Evolutionary conservation across 2,113 vertebrate genomes (phyloP).

Genomic region (Orcinus orca): DNA sequence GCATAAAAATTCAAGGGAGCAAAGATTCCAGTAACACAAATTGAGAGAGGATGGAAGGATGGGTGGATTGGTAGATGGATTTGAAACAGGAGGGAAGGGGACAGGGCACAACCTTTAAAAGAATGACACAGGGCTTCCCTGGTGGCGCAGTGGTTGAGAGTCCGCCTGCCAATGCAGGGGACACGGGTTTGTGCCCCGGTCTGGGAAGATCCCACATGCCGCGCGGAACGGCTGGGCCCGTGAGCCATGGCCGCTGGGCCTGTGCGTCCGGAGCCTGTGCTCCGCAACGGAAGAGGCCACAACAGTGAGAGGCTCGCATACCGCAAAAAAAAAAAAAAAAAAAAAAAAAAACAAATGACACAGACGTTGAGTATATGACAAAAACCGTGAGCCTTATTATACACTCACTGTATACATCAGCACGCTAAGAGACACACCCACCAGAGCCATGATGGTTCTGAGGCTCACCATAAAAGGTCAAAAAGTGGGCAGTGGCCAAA

Average conservation of each 20-base stretch:
- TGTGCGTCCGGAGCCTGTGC: too few species aligned
- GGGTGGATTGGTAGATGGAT: background rate
- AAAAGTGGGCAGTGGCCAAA: background rate
- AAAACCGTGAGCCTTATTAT: background rate
- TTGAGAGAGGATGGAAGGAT: background rate
- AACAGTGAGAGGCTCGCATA: too few species aligned
- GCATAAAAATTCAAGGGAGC: background rate
- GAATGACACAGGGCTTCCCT: background rate
- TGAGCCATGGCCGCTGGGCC: too few species aligned
- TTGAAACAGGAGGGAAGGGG: background rate
- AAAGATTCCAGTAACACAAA: background rate
- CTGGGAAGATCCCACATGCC: too few species aligned
- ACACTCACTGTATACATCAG: background rate
- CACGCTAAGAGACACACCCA: background rate
- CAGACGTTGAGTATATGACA: background rate
- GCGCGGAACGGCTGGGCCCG: too few species aligned
- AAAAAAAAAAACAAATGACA: background rate
- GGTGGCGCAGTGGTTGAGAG: too few species aligned
- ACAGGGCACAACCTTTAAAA: background rate
- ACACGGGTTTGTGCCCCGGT: too few species aligned
- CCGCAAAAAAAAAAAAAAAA: too few species aligned
- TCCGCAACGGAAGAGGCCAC: too few species aligned
- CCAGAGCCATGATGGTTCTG: background rate
- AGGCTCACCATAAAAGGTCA: background rate
- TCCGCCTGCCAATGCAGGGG: too few species aligned